Conservation (phyloP, 1,140 invertebrate species). For the Bemisia tabaci region DNA sequence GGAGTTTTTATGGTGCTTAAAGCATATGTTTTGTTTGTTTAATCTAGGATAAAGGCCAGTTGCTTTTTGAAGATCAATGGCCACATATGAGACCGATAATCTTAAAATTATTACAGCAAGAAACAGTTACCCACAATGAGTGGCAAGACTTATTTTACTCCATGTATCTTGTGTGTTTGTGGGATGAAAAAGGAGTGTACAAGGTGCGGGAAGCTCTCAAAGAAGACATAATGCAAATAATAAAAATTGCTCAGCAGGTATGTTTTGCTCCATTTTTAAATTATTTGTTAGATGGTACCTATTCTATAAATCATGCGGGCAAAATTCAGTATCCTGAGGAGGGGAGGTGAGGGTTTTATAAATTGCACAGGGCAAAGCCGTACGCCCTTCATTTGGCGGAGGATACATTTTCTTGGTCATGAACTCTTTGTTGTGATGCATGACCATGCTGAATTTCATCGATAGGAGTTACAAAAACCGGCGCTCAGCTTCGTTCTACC, state of each 20-base stretch:
- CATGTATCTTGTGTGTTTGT: conserved; percentile 85
- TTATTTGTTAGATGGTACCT: too few relatives aligned
- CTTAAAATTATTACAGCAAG: conserved; percentile 80
- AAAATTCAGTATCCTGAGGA: too few relatives aligned
- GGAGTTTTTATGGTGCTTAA: too few relatives aligned
- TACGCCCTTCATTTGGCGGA: too few relatives aligned
- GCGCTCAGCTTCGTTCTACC: too few relatives aligned
- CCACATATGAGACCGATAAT: conserved; percentile 85
- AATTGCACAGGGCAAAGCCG: too few relatives aligned
- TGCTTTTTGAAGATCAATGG: conserved; percentile 90
- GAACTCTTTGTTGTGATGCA: too few relatives aligned
- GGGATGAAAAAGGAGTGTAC: conserved; percentile 86
- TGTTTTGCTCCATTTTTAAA: conserved; percentile 21
- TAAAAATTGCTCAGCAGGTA: conserved; percentile 78
- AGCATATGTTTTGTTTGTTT: conserved; percentile 1
- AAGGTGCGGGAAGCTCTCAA: conserved; percentile 79
- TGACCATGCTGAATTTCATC: too few relatives aligned
- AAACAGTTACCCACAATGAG: conserved; percentile 81
- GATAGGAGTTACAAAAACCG: too few relatives aligned
- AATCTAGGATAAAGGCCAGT: conserved; percentile 45
- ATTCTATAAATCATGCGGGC: too few relatives aligned
- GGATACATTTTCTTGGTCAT: too few relatives aligned
- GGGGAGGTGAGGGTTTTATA: too few relatives aligned
- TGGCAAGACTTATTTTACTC: conserved; percentile 97
- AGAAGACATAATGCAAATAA: conserved; percentile 89